Evolutionary conservation across 2,113 vertebrate genomes (phyloP).

Genomic region (pig (Sus scrofa)): DNA sequence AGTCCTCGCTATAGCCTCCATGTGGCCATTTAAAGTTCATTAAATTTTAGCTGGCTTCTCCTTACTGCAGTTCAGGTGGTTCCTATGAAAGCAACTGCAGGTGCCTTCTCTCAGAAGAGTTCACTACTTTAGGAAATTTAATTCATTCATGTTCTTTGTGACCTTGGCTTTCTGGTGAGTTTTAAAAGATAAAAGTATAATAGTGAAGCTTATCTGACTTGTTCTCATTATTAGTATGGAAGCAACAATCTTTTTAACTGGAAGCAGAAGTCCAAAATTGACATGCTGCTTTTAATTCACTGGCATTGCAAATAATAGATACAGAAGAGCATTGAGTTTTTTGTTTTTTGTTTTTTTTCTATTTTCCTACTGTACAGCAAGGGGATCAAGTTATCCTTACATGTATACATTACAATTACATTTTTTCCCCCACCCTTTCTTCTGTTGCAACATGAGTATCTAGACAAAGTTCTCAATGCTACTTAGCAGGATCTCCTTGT

Average conservation of each 20-base stretch:
- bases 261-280: neutral
- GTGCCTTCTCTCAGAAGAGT: neutral
- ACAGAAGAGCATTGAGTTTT: neutral
- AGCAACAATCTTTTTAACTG: neutral
- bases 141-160: neutral
- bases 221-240: neutral
- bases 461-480: no score
- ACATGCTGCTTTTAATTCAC: neutral
- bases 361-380: no score
- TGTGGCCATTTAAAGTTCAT: neutral
- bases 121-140: constrained; percentile 1
- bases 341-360: no score
- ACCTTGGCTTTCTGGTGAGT: neutral
- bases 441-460: no score
- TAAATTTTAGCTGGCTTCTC: neutral
- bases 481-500: no score
- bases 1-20: neutral
- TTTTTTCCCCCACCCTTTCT: no score
- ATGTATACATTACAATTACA: no score
- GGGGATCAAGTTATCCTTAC: no score
- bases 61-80: neutral
- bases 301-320: neutral
- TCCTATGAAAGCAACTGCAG: neutral
- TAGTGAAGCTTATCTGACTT: neutral
- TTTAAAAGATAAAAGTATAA: neutral